Conservation (phyloP, 2,888 invertebrate species). For the Dryocosmus kuriphilus region DNA sequence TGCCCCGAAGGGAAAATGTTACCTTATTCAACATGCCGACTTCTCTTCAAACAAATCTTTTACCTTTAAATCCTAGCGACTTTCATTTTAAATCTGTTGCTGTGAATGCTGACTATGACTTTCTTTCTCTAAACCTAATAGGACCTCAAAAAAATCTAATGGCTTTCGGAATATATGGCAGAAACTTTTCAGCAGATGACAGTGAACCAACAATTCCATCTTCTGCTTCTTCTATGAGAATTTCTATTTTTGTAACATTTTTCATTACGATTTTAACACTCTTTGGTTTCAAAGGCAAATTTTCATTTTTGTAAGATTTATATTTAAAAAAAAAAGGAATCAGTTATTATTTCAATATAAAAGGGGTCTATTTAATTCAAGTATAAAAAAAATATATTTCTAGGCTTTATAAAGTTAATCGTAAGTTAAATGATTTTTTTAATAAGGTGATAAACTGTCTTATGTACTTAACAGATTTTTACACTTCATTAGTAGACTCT, state of each 20-base stretch:
- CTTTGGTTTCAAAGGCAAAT: not conserved
- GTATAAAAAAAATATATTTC: no score
- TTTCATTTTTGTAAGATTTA: not conserved
- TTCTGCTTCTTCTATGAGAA: not conserved
- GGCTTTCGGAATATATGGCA: constrained; percentile 65
- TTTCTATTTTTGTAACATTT: not conserved
- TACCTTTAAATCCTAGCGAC: constrained; percentile 44
- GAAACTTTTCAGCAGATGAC: constrained; percentile 60
- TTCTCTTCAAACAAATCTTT: constrained; percentile 33
- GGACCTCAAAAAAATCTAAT: constrained; percentile 59
- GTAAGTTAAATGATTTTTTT: no score
- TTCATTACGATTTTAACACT: not conserved
- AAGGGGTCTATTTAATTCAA: no score
- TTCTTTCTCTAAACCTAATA: constrained; percentile 51
- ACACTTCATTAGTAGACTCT: no score
- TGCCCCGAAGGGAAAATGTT: constrained; percentile 14
- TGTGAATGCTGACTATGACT: not conserved
- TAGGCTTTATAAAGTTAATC: not conserved
- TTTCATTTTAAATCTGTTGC: constrained; percentile 31
- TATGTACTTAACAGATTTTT: no score
- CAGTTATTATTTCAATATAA: no score
- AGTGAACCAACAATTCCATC: not conserved
- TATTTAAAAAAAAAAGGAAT: no score
- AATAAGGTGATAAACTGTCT: no score
- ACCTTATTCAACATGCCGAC: constrained; percentile 50